These are phyloP conservation scores for Neuroterus valhalla DNA, from an alignment of 1,140 invertebrate genomes.

Conservation along the genomic window DNA sequence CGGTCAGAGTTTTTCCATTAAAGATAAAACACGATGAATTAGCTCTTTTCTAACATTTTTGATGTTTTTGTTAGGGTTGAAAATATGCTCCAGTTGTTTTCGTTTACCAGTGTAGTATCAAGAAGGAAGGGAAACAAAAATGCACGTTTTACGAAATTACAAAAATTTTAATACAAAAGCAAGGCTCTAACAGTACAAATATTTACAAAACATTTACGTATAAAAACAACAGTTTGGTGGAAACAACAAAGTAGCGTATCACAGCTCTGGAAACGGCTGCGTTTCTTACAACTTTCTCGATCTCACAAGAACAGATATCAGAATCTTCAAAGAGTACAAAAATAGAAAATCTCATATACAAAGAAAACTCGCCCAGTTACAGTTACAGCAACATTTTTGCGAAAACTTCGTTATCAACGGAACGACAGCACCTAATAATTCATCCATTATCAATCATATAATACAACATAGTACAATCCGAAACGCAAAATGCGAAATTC, in stretches of 20 bases:
- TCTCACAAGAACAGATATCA: background rate
- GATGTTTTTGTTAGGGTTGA: too few species aligned
- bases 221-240: constrained; percentile 20
- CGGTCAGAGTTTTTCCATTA: too few species aligned
- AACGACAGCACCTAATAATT: too few species aligned
- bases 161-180: constrained; percentile 35
- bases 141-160: background rate
- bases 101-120: too few species aligned
- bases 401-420: too few species aligned
- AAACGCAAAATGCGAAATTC: too few species aligned
- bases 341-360: background rate
- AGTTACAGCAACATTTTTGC: background rate
- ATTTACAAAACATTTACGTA: constrained; percentile 35
- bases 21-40: too few species aligned
- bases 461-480: too few species aligned
- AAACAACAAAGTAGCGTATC: constrained; percentile 28
- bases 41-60: too few species aligned
- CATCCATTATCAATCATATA: too few species aligned
- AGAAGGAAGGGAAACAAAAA: background rate
- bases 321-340: background rate
- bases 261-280: constrained; percentile 14
- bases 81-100: too few species aligned
- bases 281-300: constrained; percentile 3
- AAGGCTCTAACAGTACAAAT: constrained; percentile 25
- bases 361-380: background rate